Evolutionary conservation across 2,797 vertebrate genomes (phyloP).

Genomic region (Phaenicophaeus curvirostris): DNA sequence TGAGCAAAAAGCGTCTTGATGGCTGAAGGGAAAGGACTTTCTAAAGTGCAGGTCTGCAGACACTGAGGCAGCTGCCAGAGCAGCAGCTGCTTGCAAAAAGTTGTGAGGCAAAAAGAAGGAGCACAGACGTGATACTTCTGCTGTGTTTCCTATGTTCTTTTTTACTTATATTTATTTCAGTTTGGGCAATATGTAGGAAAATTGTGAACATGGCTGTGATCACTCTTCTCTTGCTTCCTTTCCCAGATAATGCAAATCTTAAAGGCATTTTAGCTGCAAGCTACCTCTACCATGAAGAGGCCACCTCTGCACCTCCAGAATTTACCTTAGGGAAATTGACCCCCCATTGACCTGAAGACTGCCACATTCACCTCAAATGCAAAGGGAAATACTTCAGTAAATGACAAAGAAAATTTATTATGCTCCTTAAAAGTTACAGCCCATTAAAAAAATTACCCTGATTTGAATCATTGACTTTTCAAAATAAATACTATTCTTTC

Average conservation of each 20-base stretch:
- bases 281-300: background rate
- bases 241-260: background rate
- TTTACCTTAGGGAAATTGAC: slow-evolving; percentile 15
- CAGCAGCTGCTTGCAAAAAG: slow-evolving; percentile 11
- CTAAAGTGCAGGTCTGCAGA: background rate
- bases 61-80: background rate
- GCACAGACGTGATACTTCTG: background rate
- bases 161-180: background rate
- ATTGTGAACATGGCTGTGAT: background rate
- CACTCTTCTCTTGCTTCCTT: background rate
- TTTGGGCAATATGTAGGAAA: background rate
- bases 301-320: slow-evolving; percentile 6
- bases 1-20: background rate
- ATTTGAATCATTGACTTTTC: slow-evolving; percentile 64
- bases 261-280: background rate
- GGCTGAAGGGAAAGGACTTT: background rate
- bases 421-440: slow-evolving; percentile 18
- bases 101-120: background rate
- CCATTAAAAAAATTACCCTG: slow-evolving; percentile 50
- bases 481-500: slow-evolving; percentile 64
- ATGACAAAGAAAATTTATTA: slow-evolving; percentile 41
- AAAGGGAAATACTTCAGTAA: slow-evolving; percentile 39
- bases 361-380: slow-evolving; percentile 3
- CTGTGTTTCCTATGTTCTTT: background rate
- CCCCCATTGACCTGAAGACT: slow-evolving; percentile 10